Base-by-base conservation (phyloP, 2,888 invertebrate genomes). In the Caenorhabditis drosophilae region DNA sequence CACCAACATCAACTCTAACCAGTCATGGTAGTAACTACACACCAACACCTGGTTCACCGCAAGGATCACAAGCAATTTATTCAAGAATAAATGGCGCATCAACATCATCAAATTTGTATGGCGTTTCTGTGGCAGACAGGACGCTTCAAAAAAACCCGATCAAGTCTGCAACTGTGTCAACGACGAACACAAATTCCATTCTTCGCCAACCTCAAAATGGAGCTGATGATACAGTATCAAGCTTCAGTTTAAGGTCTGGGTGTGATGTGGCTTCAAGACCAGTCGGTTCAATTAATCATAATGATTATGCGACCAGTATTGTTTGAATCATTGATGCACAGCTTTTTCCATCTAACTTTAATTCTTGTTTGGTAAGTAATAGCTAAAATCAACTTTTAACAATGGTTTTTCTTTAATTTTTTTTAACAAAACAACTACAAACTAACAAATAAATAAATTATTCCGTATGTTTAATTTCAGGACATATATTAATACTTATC, bases 1-100 rank as follows among this genome's bases (percentile, higher is more conserved):
- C 76, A 12, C 76, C 76, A 15, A 75, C 73, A 20, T 76, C 76
- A 7, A 76, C 78, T 4, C 62, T 76, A 48, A 77, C 77, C 31
- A 70, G 70, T 51, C 76, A 76, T 53, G 73, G 70, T 31, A 67
- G 68, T 38, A 61, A 59, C 26, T 66, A 69, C 36, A 77, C 77
- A 2, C 77, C 77, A 12, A 73, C 76, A 9, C 73, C 73, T 12
- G 77, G 77, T 34, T 70, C 70, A 3, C 77, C 77, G 9, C 68
- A 68, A 40, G 59, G 61, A 25, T 45, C 67, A 1, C 53, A 54
- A 42, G 42, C 56, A 18, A 46, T 58, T 22, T 66, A 69, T 22
- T 54, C 56, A 15, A 31, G 58, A 44, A 50, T 68, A 20, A 58
- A 68, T 20, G 61, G 61, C 7, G 56, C 63, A 0, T 56, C 59